Base-by-base conservation (phyloP, 2,113 vertebrate genomes). In the Pithys albifrons region DNA sequence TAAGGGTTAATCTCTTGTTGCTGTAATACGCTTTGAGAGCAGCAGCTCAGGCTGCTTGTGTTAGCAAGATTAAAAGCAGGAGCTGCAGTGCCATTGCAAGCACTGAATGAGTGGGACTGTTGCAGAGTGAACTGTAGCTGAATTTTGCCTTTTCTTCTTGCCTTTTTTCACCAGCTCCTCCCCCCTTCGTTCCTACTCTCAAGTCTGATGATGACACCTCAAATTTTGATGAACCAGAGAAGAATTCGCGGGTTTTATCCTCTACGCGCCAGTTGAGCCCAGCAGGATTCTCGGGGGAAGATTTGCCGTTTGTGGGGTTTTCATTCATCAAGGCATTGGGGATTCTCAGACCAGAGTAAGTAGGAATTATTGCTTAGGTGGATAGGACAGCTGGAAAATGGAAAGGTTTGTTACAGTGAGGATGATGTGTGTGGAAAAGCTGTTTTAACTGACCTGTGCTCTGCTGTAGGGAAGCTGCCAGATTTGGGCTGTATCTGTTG, bases 161-260 rank as follows among this genome's bases (percentile, higher is more conserved):
- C 97, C 96, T 84, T 97, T 97, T 98, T 97, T 94, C 79, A 97
- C 98, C 99, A 98, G 98, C 98, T 99, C 98, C 99, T 99, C 98
- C 99, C 98, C 95, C 98, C 95, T 99, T 99, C 98, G 97, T 98
- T 97, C 99, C 98, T 97, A 98, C 98, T 95, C 98, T 98, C 98
- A 98, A 98, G 97, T 98, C 98, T 98, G 98, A 99, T 95, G 99
- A 99, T 99, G 99, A 99, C 98, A 99, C 98, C 98, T 99, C 98
- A 97, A 97, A 98, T 98, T 99, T 98, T 98, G 98, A 99, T 98
- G 98, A 99, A 98, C 97, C 99, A 97, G 98, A 99, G 98, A 98
- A 98, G 98, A 98, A 98, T 98, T 98, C 97, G 95, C 95, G 98
- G 98, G 98, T 97, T 98, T 98, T 98, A 98, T 98, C 99, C 98